Evolutionary conservation across 2,113 vertebrate genomes (phyloP).

Genomic region (Ptilonorhynchus violaceus): DNA sequence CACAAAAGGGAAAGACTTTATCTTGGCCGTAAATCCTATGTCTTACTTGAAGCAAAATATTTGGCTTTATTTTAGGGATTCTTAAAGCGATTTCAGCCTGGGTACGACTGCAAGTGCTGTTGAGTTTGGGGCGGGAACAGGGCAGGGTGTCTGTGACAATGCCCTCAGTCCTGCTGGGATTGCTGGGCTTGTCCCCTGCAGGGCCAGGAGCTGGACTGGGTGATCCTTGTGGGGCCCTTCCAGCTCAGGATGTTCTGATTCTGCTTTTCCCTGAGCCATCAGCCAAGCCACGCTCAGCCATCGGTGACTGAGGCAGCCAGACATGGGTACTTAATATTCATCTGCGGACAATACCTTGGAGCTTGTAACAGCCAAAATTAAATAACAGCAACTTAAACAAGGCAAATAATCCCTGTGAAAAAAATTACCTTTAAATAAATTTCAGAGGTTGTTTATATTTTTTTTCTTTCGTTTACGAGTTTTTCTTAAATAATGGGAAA

Average conservation of each 20-base stretch:
- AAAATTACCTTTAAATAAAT: background rate
- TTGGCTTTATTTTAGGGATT: background rate
- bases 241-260: background rate
- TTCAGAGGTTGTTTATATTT: background rate
- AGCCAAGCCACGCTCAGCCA: background rate
- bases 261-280: background rate
- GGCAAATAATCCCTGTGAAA: background rate
- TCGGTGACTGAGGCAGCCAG: background rate
- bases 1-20: background rate
- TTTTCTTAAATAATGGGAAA: background rate
- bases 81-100: background rate
- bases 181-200: background rate
- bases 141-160: background rate
- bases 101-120: fast-evolving
- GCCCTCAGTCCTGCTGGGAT: background rate
- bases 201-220: fast-evolving
- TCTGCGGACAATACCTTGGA: background rate
- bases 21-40: fast-evolving
- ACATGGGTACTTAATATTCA: background rate
- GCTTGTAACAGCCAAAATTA: background rate
- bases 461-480: background rate
- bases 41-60: background rate
- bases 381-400: background rate
- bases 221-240: no score
- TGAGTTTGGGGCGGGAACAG: fast-evolving